phyloP scores from a whole-genome alignment of 2,888 invertebrate species.

The Sinotaia quadrata region DNA sequence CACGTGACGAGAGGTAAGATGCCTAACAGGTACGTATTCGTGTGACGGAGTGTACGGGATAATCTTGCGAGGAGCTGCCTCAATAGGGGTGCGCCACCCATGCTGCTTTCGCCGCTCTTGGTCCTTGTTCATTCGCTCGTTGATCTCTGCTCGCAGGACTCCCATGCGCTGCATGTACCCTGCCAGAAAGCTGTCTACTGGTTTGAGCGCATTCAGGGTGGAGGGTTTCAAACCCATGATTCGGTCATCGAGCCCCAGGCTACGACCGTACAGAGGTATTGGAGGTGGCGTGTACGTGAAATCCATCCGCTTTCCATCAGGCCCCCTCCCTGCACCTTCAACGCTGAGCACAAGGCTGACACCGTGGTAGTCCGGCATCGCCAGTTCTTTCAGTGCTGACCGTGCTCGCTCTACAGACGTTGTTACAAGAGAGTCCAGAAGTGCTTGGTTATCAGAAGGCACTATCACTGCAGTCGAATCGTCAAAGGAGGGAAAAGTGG shows the following conservation, averaged over 20 bases:
- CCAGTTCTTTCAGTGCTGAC: constrained; percentile 46
- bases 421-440: constrained; percentile 56
- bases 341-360: constrained; percentile 61
- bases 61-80: neutral
- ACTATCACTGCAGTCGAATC: constrained; percentile 3
- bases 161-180: constrained; percentile 39
- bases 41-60: constrained; percentile 26
- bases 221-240: constrained; percentile 23
- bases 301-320: constrained; percentile 46
- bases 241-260: constrained; percentile 29
- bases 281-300: constrained; percentile 62
- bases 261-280: constrained; percentile 44
- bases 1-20: constrained; percentile 18
- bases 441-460: constrained; percentile 38
- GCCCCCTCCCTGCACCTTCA: constrained; percentile 57
- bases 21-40: constrained; percentile 25
- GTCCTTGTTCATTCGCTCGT: constrained; percentile 32
- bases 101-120: constrained; percentile 18
- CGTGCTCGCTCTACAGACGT: constrained; percentile 54
- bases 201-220: constrained; percentile 18
- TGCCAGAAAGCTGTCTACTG: constrained; percentile 37
- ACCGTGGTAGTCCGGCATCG: constrained; percentile 53
- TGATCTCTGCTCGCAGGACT: constrained; percentile 33
- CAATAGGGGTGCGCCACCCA: constrained; percentile 10
- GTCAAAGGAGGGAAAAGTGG: constrained; percentile 12